Conservation (phyloP, 2,888 invertebrate genomes). For the Metellina segmentata region DNA sequence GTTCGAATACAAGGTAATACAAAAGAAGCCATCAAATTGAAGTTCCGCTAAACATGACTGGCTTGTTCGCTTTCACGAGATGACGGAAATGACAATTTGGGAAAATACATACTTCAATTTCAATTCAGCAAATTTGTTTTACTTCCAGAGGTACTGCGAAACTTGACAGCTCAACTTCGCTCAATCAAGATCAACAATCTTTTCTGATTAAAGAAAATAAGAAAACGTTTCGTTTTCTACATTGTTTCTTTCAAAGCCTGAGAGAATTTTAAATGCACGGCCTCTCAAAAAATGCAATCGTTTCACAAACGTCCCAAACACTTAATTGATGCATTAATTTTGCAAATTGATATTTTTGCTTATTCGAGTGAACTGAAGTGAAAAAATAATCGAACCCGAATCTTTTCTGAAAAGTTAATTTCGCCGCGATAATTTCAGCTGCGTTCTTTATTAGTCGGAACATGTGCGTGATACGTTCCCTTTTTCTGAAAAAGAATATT, state of each 20-base stretch:
- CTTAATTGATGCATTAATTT: background rate
- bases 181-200: background rate
- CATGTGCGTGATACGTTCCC: background rate
- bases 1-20: no score
- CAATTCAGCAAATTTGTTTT: no score
- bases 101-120: no score
- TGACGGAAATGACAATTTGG: no score
- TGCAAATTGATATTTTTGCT: constrained; percentile 20
- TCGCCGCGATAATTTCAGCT: background rate
- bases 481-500: constrained; percentile 19
- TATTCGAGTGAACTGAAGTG: background rate
- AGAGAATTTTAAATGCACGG: background rate
- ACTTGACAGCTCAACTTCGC: no score
- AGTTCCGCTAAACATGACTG: no score
- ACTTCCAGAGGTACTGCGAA: no score
- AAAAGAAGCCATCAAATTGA: no score
- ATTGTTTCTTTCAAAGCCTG: background rate
- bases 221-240: background rate
- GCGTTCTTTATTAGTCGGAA: background rate
- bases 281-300: background rate
- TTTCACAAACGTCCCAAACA: background rate
- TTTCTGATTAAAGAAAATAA: background rate
- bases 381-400: background rate
- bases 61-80: no score
- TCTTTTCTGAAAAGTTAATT: constrained; percentile 14